phyloP scores from a whole-genome alignment of 2,888 invertebrate species.

The Callosobruchus maculatus region DNA sequence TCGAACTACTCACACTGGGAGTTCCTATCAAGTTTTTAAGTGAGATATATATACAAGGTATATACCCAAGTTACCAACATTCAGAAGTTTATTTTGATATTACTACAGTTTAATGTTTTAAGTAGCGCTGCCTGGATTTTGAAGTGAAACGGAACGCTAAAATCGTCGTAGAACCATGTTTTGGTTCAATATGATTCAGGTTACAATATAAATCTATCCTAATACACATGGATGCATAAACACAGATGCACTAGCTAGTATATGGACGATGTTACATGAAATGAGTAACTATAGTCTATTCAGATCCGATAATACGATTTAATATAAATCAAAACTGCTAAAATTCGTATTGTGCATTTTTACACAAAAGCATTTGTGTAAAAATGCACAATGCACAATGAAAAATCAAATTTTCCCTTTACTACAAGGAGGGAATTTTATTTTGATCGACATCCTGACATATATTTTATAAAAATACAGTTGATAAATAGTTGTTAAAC shows the following conservation, averaged over 20 bases:
- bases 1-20: conserved; percentile 20
- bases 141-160: conserved; percentile 2
- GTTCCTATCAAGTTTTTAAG: conserved; percentile 21
- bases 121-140: conserved; percentile 23
- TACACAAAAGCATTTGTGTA: not conserved
- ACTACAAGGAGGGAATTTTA: no score
- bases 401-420: not conserved
- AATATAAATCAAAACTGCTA: not conserved
- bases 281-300: not conserved
- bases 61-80: conserved; percentile 28
- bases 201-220: conserved; percentile 13
- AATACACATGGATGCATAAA: conserved; percentile 13
- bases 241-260: conserved; percentile 11
- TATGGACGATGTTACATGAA: conserved; percentile 10
- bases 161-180: conserved; percentile 5
- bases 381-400: not conserved
- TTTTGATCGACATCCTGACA: no score
- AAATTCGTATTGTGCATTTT: not conserved
- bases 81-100: conserved; percentile 12
- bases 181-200: not conserved
- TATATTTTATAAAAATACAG: no score
- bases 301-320: not conserved
- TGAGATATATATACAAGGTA: conserved; percentile 11
- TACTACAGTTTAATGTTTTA: conserved; percentile 20
- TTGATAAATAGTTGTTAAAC: no score